Conservation (phyloP, 2,113 vertebrate genomes). For the Cyanocitta stelleri region DNA sequence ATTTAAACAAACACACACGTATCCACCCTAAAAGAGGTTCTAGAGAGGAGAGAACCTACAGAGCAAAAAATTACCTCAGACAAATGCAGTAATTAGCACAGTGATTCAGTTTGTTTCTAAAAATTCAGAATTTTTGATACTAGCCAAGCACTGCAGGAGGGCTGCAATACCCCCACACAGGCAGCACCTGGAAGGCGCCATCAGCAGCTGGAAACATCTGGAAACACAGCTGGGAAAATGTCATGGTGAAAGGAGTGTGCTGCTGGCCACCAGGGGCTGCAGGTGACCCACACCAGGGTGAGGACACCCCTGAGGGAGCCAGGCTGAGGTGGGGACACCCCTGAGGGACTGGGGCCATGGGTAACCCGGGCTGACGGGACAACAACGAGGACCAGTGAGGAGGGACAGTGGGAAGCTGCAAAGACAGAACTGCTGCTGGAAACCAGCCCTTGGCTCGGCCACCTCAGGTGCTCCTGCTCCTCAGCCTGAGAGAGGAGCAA, state of each 20-base stretch:
- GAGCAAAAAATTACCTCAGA: background rate
- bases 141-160: background rate
- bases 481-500: accelerated
- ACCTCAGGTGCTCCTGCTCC: accelerated
- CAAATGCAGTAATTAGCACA: background rate
- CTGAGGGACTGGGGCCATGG: accelerated
- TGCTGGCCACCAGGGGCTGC: accelerated
- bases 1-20: background rate
- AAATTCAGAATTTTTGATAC: background rate
- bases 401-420: background rate
- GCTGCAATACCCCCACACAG: background rate
- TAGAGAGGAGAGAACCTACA: background rate
- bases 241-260: accelerated
- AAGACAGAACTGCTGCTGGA: background rate
- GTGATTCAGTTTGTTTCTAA: background rate
- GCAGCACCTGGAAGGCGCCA: background rate
- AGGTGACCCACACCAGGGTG: accelerated
- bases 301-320: background rate
- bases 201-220: background rate
- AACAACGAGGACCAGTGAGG: accelerated
- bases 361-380: accelerated
- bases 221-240: background rate
- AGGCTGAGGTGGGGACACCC: background rate
- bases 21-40: background rate
- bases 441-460: accelerated